Evolutionary conservation across 2,797 vertebrate genomes (phyloP).

Genomic region (Sebastes vulpes): DNA sequence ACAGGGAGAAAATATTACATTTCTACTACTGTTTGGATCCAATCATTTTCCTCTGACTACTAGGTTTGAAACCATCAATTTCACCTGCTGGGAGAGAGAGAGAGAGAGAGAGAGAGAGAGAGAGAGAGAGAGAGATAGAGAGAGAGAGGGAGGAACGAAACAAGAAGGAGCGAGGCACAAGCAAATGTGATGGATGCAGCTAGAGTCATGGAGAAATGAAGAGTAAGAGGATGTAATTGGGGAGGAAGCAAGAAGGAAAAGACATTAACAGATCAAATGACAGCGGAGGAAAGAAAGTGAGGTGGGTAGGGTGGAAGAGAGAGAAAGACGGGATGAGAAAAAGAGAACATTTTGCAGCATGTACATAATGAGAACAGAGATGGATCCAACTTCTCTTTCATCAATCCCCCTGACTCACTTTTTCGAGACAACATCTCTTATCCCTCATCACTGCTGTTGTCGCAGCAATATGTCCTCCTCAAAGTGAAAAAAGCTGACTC

Average conservation of each 20-base stretch:
- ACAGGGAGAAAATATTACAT: constrained; percentile 71
- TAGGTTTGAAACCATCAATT: constrained; percentile 73
- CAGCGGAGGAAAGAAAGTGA: constrained; percentile 4
- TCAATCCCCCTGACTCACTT: constrained; percentile 21
- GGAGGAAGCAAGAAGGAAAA: constrained; percentile 31
- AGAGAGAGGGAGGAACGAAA: background rate
- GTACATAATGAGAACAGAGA: constrained; percentile 30
- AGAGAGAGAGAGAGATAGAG: background rate
- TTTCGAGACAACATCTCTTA: constrained; percentile 32
- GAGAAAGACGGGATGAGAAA: background rate
- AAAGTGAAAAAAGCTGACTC: constrained; percentile 19
- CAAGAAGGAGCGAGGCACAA: background rate
- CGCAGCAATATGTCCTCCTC: constrained; percentile 18
- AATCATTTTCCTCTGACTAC: constrained; percentile 71
- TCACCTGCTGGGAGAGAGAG: constrained; percentile 38
- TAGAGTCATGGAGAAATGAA: constrained; percentile 33
- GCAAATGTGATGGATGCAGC: constrained; percentile 39
- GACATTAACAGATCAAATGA: constrained; percentile 38
- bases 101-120: background rate
- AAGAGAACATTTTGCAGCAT: background rate
- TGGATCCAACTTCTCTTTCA: constrained; percentile 30
- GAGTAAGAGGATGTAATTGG: constrained; percentile 40
- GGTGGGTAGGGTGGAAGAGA: background rate
- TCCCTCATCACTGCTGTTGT: constrained; percentile 30
- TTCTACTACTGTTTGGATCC: constrained; percentile 60